Evolutionary conservation across 2,888 invertebrate species (phyloP).

Genomic region (Apantesis nais): DNA sequence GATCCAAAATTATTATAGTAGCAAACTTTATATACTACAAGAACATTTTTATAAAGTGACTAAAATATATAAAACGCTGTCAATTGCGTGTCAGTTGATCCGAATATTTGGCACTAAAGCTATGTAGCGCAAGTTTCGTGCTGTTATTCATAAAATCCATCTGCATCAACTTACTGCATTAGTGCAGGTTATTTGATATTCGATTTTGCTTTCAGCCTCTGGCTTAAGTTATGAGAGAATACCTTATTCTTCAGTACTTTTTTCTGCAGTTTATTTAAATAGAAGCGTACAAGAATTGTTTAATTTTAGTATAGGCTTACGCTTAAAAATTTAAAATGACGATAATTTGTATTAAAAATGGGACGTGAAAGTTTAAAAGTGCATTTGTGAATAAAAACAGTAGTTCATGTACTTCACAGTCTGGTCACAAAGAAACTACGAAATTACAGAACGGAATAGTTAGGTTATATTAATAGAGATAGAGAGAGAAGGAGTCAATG

Average conservation of each 20-base stretch:
- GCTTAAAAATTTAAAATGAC: no score
- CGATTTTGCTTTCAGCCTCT: constrained; percentile 1
- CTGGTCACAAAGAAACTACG: no score
- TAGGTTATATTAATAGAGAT: no score
- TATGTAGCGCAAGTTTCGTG: constrained; percentile 12
- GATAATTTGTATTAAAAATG: no score
- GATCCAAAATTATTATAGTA: not conserved
- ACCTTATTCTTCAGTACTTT: not conserved
- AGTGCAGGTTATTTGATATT: constrained; percentile 6
- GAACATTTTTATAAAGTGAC: not conserved
- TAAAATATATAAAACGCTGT: constrained; percentile 1
- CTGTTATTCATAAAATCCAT: constrained; percentile 9
- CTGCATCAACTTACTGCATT: constrained; percentile 20
- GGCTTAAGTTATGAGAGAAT: not conserved
- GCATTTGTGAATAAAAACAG: no score
- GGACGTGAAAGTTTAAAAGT: no score
- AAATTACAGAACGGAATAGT: no score
- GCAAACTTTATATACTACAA: not conserved
- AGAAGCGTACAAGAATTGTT: not conserved
- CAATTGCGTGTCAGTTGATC: constrained; percentile 12
- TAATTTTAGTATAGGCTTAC: no score
- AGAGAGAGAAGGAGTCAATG: no score
- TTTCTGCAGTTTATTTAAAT: not conserved
- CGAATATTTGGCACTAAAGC: constrained; percentile 13
- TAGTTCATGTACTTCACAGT: no score